Evolutionary conservation across 2,113 vertebrate species (phyloP), one percentile per base, ranked within the genome.

Genomic region (Apteryx mantelli): DNA sequence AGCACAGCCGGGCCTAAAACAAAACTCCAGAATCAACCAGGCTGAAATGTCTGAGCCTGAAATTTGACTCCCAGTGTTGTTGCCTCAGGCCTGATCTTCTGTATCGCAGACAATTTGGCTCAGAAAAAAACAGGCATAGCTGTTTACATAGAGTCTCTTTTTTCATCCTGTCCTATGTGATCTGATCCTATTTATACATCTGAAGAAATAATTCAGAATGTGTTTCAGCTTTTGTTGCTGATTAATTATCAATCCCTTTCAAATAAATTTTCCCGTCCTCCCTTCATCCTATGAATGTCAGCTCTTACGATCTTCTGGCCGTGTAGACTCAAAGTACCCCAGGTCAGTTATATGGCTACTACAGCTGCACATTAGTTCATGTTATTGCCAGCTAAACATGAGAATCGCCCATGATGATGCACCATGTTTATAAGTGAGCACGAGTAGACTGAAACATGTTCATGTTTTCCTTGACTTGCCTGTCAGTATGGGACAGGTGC

Each of bases 11-110:
- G 77, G 52, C 40, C 44, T 82, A 18, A 20, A 93, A 70, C 69
- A 92, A 92, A 96, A 76, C 70, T 82, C 70, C 61, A 50, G 65
- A 92, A 97, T 69, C 82, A 87, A 81, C 77, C 52, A 92, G 46
- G 52, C 88, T 81, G 55, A 80, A 90, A 95, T 24, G 88, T 90
- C 77, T 71, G 86, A 89, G 86, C 77, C 77, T 86, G 69, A 91
- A 95, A 93, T 82, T 83, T 89, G 82, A 84, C 77, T 92, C 77
- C 13, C 12, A 21, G 24, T 60, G 44, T 30, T 89, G 77, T 82
- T 85, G 61, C 74, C 75, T 91, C 46, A 64, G 77, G 74, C 80
- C 32, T 40, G 61, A 2, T 79, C 48, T 93, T 92, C 88, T 84
- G 38, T 60, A 60, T 13, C 52, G 69, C 71, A 95, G 80, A 63